Base-by-base conservation (phyloP, 35 echinoderm and acorn worm genomes). In the Lytechinus pictus region DNA sequence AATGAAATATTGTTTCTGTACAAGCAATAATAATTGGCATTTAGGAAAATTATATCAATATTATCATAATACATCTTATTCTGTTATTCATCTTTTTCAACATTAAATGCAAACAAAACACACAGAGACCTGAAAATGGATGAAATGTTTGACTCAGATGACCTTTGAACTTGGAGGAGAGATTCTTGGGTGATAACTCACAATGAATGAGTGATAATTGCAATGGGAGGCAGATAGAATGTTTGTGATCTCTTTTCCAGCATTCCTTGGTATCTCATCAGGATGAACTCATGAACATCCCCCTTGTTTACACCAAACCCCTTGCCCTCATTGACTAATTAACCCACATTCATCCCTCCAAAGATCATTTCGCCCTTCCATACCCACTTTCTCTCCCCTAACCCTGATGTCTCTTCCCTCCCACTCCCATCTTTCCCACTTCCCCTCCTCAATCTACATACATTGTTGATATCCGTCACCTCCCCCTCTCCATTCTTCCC, bases 131-230 rank as follows among this genome's bases (percentile, higher is more conserved):
- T 58, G 56, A 58, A 58, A 58, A 58, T 58, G 56, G 9, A 9
- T 58, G 2, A 9, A 58, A 58, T 11, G 56, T 79, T 16, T 24
- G 16, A 71, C 61, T 79, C 66, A 5, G 14, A 79, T n/a, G 66
- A 79, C 19, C 66, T 79, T 79, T 79, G 66, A 79, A 79, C 66
- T 79, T 79, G 66, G 3, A 0, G 66, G 4, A 24, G 4, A 24
- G 66, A 79, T 79, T 79, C 66, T 24, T n/a, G 66, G 7, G 66
- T 79, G 12, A 79, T 79, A 79, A 79, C 66, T 5, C 7, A 79
- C 66, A 79, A 79, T 16, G 66, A 79, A 79, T 79, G 66, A 79
- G 66, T 79, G 66, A 79, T 79, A 79, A 79, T 79, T n/a, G 66
- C 66, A 79, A 79, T 79, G n/a, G 66, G 66, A 24, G 66, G 14